Evolutionary conservation across 1,140 invertebrate species (phyloP).

Genomic region (Hyposmocoma kahamanoa): DNA sequence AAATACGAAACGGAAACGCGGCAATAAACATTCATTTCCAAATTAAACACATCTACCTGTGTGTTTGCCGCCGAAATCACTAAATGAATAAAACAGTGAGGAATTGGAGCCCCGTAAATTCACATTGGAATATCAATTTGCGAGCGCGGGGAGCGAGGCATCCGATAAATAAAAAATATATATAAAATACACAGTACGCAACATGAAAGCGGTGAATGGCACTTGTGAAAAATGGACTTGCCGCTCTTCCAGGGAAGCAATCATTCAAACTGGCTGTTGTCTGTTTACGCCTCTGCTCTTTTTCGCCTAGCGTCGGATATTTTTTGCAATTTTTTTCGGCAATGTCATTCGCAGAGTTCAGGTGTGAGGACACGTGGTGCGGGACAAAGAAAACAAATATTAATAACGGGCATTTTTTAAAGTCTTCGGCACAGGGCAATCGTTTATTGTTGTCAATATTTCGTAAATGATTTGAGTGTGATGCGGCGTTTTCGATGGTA

Average conservation of each 20-base stretch:
- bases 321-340: slow-evolving; percentile 67
- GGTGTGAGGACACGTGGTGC: slow-evolving; percentile 66
- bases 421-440: slow-evolving; percentile 49
- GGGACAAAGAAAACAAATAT: slow-evolving; percentile 65
- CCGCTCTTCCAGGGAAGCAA: slow-evolving; percentile 71
- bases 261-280: slow-evolving; percentile 72
- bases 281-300: slow-evolving; percentile 69
- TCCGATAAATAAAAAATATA: slow-evolving; percentile 68
- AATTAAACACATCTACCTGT: slow-evolving; percentile 71
- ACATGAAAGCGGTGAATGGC: slow-evolving; percentile 70
- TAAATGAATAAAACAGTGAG: slow-evolving; percentile 72
- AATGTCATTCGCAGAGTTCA: slow-evolving; percentile 65
- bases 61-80: slow-evolving; percentile 67
- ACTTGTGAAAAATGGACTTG: slow-evolving; percentile 73
- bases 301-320: slow-evolving; percentile 48
- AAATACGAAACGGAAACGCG: slow-evolving; percentile 62
- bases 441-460: slow-evolving; percentile 70
- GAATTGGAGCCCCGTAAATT: slow-evolving; percentile 63
- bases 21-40: slow-evolving; percentile 70
- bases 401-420: slow-evolving; percentile 72
- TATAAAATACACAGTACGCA: slow-evolving; percentile 65
- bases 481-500: slow-evolving; percentile 58
- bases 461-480: slow-evolving; percentile 70
- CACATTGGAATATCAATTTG: slow-evolving; percentile 70
- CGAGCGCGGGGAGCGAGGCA: slow-evolving; percentile 33